phyloP scores from a whole-genome alignment of 1,140 invertebrate genomes.

The Diachasmimorpha longicaudata region DNA sequence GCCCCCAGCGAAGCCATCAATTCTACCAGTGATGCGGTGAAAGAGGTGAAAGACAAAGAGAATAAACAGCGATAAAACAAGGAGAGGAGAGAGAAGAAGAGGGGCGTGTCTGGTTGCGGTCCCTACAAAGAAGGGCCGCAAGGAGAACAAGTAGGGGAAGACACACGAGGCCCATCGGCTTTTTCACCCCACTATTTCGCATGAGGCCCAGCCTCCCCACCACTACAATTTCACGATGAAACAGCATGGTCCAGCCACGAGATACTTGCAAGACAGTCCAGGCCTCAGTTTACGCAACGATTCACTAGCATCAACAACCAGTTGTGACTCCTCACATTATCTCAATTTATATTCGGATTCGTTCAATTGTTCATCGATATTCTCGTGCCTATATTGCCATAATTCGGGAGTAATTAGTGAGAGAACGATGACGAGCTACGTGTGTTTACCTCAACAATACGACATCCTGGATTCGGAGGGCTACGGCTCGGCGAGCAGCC shows the following conservation, averaged over 20 bases:
- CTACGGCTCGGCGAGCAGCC: constrained; percentile 57
- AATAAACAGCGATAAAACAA: constrained; percentile 38
- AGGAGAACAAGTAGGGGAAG: constrained; percentile 15
- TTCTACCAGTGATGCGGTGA: background rate
- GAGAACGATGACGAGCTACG: constrained; percentile 48
- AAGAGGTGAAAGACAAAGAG: constrained; percentile 8
- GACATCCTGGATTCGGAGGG: constrained; percentile 57
- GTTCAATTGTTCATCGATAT: too few relatives aligned
- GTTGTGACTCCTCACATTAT: constrained; percentile 30
- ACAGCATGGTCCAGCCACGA: constrained; percentile 61
- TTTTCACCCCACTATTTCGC: constrained; percentile 10
- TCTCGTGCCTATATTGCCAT: too few relatives aligned
- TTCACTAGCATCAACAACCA: constrained; percentile 46
- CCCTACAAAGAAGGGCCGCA: constrained; percentile 49
- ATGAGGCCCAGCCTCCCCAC: constrained; percentile 39
- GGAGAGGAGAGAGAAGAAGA: constrained; percentile 35
- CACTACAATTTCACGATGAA: constrained; percentile 45
- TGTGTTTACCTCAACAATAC: constrained; percentile 50
- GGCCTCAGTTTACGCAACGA: constrained; percentile 57
- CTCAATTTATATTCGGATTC: too few relatives aligned
- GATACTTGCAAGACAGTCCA: constrained; percentile 42
- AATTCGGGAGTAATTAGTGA: background rate
- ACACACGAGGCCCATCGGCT: constrained; percentile 14
- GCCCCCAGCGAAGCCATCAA: background rate
- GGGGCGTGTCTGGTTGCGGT: constrained; percentile 55